phyloP scores from a whole-genome alignment of 2,797 vertebrate genomes.

The Gymnocypris eckloni region DNA sequence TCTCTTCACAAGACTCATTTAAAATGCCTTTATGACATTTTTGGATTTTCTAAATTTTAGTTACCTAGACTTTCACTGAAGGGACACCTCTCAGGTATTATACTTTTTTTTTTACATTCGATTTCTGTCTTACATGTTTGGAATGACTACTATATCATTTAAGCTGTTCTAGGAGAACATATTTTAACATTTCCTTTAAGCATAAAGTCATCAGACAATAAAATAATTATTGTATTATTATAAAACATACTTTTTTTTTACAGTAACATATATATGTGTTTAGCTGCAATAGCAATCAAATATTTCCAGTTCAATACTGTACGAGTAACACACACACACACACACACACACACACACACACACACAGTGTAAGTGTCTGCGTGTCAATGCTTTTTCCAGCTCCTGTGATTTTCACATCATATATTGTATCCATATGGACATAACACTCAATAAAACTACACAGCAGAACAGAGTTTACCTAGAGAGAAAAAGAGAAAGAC shows the following conservation, averaged over 20 bases:
- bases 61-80: background rate
- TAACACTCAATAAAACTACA: slow-evolving; percentile 35
- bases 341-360: background rate
- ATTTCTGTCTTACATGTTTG: background rate
- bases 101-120: too few relatives aligned
- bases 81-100: background rate
- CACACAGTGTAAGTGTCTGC: background rate
- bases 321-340: background rate
- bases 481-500: slow-evolving; percentile 1
- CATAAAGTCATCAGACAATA: slow-evolving; percentile 2
- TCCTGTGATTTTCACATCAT: background rate
- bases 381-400: background rate
- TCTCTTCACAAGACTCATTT: background rate
- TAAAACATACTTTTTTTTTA: background rate
- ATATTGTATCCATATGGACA: slow-evolving; percentile 6
- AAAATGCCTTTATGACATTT: background rate
- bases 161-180: background rate
- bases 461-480: slow-evolving; percentile 3
- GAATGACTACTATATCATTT: background rate
- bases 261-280: background rate
- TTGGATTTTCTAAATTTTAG: background rate
- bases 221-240: background rate
- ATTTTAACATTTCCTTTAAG: background rate
- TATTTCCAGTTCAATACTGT: background rate
- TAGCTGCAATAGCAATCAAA: slow-evolving; percentile 12